Conservation (phyloP, 2,888 invertebrate species). For the Thelaira solivaga region DNA sequence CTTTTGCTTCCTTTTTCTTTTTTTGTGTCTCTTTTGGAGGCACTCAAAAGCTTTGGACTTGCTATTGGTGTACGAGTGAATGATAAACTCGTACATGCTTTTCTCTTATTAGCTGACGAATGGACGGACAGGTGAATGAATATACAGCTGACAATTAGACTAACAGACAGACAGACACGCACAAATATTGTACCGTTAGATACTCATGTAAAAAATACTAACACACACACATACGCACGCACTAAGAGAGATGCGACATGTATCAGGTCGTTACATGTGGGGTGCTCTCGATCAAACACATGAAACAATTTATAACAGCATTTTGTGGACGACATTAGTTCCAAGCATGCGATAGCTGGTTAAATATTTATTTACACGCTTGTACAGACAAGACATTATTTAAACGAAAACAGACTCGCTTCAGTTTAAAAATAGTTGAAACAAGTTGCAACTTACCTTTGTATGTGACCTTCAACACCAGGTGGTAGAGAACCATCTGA, state of each 20-base stretch:
- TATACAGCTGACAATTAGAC: neutral
- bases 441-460: conserved; percentile 72
- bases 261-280: conserved; percentile 57
- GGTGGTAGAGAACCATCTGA: conserved; percentile 72
- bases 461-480: conserved; percentile 75
- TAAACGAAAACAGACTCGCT: no score
- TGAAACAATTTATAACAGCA: no score
- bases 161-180: neutral
- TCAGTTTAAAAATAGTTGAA: no score
- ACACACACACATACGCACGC: neutral
- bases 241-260: neutral
- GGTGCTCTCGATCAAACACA: conserved; percentile 57
- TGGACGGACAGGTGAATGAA: neutral
- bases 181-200: conserved; percentile 6
- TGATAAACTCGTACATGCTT: conserved; percentile 16
- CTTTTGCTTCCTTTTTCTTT: neutral
- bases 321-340: conserved; percentile 35
- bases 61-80: conserved; percentile 22
- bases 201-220: conserved; percentile 12
- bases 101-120: neutral
- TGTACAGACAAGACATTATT: no score
- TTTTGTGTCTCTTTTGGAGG: conserved; percentile 16
- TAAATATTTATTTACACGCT: no score
- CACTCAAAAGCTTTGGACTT: conserved; percentile 9
- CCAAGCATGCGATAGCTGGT: no score